These are phyloP conservation scores for Paradisaea rubra DNA, from an alignment of 2,113 vertebrate genomes.

Conservation along the genomic window DNA sequence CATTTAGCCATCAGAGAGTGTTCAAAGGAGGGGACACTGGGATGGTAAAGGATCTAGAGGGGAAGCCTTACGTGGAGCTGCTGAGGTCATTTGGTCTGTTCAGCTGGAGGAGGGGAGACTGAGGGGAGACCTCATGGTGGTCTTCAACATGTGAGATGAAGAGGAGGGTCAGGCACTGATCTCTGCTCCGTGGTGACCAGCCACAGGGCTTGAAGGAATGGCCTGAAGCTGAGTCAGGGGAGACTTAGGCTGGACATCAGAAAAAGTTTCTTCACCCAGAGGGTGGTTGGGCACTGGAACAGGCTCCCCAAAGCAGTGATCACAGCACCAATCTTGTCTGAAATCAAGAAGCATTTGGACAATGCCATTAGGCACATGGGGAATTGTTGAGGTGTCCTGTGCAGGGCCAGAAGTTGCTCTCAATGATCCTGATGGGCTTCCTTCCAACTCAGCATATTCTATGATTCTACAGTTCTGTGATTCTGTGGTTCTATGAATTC, in stretches of 20 bases:
- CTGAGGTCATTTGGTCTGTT: neutral
- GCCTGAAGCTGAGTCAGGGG: neutral
- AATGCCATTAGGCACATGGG: neutral
- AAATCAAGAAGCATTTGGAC: neutral
- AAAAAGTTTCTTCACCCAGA: neutral
- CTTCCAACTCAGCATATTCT: neutral
- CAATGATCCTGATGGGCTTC: neutral
- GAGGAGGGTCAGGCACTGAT: neutral
- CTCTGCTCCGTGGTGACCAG: too few relatives aligned
- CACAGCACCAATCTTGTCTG: neutral
- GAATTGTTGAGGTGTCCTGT: too few relatives aligned
- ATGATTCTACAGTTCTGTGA: neutral
- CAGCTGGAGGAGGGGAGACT: neutral
- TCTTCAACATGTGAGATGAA: neutral
- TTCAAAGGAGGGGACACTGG: neutral
- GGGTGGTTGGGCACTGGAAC: too few relatives aligned
- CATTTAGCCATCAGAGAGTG: rapidly evolving
- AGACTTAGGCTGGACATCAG: neutral
- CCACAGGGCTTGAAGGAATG: neutral
- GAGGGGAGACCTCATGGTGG: neutral
- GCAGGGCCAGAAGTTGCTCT: neutral
- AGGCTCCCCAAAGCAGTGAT: neutral
- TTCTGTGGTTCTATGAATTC: neutral
- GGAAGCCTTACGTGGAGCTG: too few relatives aligned
- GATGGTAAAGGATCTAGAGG: too few relatives aligned